Base-by-base conservation (phyloP, 2,797 vertebrate species). In the Sebastes glaucus region DNA sequence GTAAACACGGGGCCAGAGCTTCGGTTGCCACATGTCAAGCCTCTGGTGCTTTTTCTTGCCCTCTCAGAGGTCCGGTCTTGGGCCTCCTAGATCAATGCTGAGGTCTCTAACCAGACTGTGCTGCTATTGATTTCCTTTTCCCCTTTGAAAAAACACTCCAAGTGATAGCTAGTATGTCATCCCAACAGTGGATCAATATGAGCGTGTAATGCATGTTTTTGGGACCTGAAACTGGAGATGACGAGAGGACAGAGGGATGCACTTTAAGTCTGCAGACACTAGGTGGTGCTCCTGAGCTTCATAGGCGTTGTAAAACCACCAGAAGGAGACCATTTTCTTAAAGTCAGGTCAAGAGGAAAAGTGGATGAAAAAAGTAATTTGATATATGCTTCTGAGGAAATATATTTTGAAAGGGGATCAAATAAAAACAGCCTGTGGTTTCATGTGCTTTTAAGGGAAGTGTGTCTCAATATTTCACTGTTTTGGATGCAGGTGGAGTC, bases 91-190 rank as follows among this genome's bases (percentile, higher is more conserved):
- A 97, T 97, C 95, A 94, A 96, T 97, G 93, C 80, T 30, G 84
- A 96, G 95, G 94, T 96, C 93, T 94, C 94, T 97, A 96, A 95
- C 95, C 91, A 96, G 93, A 90, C 92, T 85, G 88, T 93, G 89
- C 87, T 80, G 62, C 56, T 93, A 97, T 96, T 85, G 96, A 97
- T 96, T 95, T 84, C 74, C 92, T 89, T 88, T 91, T 90, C 78
- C 72, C 82, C 91, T 87, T 92, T 91, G 71, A 91, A 94, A 94
- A 93, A 93, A 93, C 92, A 94, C 93, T 95, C 93, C 91, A 46
- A 82, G 3, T 94, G 94, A 95, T 95, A 92, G 83, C 92, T 81
- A 89, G 90, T 95, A 85, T 94, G 91, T 95, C 93, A 96, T 95
- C 42, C 9, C 87, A 88, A 64, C 88, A 83, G 89, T 53, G 78